Conservation (phyloP, 2,888 invertebrate genomes). For the Hipparchia semele region DNA sequence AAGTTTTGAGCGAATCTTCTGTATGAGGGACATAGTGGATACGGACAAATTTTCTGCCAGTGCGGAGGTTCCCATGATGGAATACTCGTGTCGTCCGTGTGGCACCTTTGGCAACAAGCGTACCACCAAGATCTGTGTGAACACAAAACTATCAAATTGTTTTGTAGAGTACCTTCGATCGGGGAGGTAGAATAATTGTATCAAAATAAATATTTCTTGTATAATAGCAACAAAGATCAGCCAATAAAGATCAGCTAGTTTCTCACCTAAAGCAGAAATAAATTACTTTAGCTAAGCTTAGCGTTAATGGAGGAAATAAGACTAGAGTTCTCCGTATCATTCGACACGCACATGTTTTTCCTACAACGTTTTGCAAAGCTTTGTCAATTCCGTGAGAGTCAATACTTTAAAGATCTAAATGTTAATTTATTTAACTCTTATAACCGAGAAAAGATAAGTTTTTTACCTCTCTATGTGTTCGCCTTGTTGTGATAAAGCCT, state of each 20-base stretch:
- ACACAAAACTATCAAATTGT: not conserved
- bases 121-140: constrained; percentile 90
- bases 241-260: not conserved
- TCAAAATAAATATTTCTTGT: too few species aligned
- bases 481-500: constrained; percentile 74
- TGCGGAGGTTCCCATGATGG: constrained; percentile 92
- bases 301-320: not conserved
- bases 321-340: not conserved
- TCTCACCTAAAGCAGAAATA: not conserved
- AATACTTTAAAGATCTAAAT: too few species aligned
- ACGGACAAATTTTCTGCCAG: constrained; percentile 92
- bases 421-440: not conserved
- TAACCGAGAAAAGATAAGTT: not conserved
- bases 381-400: too few species aligned
- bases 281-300: too few species aligned
- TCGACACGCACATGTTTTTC: not conserved
- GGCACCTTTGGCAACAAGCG: constrained; percentile 90
- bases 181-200: too few species aligned
- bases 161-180: not conserved
- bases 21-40: constrained; percentile 93
- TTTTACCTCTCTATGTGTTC: constrained; percentile 77
- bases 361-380: not conserved
- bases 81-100: constrained; percentile 86
- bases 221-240: not conserved
- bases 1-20: constrained; percentile 91